These are phyloP conservation scores for Clarias gariepinus DNA, from an alignment of 2,113 vertebrate genomes.

Conservation along the genomic window DNA sequence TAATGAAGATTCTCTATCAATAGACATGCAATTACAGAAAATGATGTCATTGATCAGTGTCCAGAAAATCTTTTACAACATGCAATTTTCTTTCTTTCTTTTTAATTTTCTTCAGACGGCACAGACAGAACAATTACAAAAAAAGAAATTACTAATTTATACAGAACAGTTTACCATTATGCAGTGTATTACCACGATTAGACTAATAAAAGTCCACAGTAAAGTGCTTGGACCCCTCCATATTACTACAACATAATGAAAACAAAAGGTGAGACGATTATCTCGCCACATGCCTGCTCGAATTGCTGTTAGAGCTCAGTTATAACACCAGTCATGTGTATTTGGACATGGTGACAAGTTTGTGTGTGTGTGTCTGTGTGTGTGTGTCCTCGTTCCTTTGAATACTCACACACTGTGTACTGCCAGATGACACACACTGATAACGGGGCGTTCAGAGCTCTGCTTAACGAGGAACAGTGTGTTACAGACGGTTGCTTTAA, in stretches of 20 bases:
- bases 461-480: slow-evolving; percentile 19
- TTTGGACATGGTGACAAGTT: not conserved
- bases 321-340: not conserved
- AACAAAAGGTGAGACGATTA: not conserved
- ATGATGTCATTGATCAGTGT: not conserved
- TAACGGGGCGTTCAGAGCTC: not conserved
- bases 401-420: not conserved
- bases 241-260: not conserved
- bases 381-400: slow-evolving; percentile 16
- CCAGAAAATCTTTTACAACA: not conserved
- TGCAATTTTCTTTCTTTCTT: not conserved
- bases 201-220: not conserved
- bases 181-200: not conserved
- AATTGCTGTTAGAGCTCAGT: not conserved
- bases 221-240: not conserved
- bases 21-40: not conserved
- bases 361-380: slow-evolving; percentile 22
- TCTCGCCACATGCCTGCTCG: not conserved
- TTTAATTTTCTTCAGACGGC: too few relatives aligned
- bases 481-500: slow-evolving; percentile 23
- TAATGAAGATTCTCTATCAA: not conserved
- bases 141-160: too few relatives aligned
- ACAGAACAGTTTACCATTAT: not conserved
- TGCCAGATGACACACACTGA: slow-evolving; percentile 32
- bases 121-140: too few relatives aligned